A percentile compares a stretch with the other conserved stretches of the same genome.
These are phyloP conservation scores for Podarcis raffonei DNA, from an alignment of 2,113 vertebrate genomes.

Conservation along the genomic window DNA sequence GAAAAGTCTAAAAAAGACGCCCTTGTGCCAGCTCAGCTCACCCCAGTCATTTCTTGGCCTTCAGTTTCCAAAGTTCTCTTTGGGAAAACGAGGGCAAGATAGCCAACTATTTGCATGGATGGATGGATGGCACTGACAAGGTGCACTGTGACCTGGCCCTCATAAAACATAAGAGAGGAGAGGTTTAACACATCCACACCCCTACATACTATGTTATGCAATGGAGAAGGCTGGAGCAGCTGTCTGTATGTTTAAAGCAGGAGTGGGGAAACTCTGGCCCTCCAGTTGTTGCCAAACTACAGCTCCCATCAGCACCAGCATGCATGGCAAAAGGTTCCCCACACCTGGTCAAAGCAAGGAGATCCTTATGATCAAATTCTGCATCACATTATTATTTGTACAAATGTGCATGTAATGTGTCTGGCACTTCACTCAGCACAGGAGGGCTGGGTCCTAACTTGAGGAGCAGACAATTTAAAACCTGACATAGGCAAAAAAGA, in stretches of 20 bases:
- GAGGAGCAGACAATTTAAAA: not conserved
- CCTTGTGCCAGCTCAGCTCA: not conserved
- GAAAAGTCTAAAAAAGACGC: not conserved
- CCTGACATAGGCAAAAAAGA: not conserved
- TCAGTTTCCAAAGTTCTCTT: not conserved
- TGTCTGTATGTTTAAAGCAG: not conserved
- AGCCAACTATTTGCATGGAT: too few species aligned
- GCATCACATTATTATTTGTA: too few species aligned
- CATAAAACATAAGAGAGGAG: not conserved
- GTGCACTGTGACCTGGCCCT: not conserved
- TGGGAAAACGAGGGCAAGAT: not conserved
- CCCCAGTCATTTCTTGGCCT: not conserved
- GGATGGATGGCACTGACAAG: too few species aligned
- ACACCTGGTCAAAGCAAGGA: too few species aligned
- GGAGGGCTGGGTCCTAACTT: not conserved
- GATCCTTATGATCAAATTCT: too few species aligned
- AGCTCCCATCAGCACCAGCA: too few species aligned
- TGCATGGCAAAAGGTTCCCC: too few species aligned
- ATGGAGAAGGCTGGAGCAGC: not conserved
- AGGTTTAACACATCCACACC: too few species aligned
- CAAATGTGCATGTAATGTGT: too few species aligned
- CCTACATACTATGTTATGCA: not conserved
- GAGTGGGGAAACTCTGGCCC: too few species aligned
- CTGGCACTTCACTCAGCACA: too few species aligned
- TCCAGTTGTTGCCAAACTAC: too few species aligned